phyloP scores from a whole-genome alignment of 2,888 invertebrate genomes.

The Agrotis puta region DNA sequence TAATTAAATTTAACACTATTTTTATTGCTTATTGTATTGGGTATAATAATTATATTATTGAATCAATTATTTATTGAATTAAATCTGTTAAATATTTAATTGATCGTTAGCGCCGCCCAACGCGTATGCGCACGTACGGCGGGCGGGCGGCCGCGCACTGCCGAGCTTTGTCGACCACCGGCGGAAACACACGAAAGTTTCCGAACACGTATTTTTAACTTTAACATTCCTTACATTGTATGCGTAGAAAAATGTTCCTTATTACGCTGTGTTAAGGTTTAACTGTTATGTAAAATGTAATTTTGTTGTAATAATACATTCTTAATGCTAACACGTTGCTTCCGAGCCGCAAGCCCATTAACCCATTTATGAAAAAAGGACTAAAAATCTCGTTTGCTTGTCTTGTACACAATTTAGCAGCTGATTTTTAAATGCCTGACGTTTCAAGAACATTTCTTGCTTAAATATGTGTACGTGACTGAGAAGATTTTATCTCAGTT shows the following conservation, averaged over 20 bases:
- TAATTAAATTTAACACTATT: conserved; percentile 27
- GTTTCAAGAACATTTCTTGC: conserved; percentile 25
- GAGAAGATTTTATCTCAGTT: conserved; percentile 9
- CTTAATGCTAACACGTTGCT: conserved; percentile 78
- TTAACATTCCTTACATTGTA: conserved; percentile 71
- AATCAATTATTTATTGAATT: conserved; percentile 43
- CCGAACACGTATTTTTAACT: conserved; percentile 88
- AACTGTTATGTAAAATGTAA: conserved; percentile 45
- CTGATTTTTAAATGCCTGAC: conserved; percentile 44
- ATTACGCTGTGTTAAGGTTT: conserved; percentile 58
- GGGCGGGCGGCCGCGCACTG: conserved; percentile 87
- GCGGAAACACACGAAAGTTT: conserved; percentile 81
- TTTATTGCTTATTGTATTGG: conserved; percentile 24
- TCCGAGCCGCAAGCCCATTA: conserved; percentile 83
- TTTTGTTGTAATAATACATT: conserved; percentile 73
- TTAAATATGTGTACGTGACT: neutral
- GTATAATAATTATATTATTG: conserved; percentile 26
- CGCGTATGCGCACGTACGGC: conserved; percentile 79
- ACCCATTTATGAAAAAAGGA: conserved; percentile 84
- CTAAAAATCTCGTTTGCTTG: conserved; percentile 73
- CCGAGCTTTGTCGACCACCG: conserved; percentile 66
- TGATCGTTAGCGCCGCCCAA: conserved; percentile 77
- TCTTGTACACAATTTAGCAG: conserved; percentile 63
- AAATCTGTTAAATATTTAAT: conserved; percentile 55
- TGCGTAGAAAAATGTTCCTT: conserved; percentile 59